Conservation (phyloP, 2,888 invertebrate species). For the Sphinx pinastri region DNA sequence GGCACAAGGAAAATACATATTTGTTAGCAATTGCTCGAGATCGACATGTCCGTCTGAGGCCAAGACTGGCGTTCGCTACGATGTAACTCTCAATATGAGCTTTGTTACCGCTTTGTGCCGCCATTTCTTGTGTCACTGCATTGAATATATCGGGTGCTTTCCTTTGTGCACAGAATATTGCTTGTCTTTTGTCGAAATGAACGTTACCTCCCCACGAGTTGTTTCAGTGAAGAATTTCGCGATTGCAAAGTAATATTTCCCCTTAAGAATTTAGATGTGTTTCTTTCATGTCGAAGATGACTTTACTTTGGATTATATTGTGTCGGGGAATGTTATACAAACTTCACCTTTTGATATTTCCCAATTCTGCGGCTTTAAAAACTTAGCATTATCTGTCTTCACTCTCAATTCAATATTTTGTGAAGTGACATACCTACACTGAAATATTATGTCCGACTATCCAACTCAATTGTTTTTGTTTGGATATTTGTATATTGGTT, state of each 20-base stretch:
- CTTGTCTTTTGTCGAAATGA: constrained; percentile 83
- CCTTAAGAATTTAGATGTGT: constrained; percentile 82
- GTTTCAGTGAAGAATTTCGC: constrained; percentile 81
- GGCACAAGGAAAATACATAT: constrained; percentile 18
- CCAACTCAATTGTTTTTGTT: too few species aligned
- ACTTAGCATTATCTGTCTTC: constrained; percentile 47
- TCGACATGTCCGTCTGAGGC: constrained; percentile 25
- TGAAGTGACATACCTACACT: too few species aligned
- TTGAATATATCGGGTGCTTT: constrained; percentile 82
- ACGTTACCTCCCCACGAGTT: constrained; percentile 81
- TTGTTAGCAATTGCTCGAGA: constrained; percentile 22
- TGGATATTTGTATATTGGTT: too few species aligned
- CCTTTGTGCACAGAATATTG: constrained; percentile 83
- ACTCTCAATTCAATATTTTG: not conserved
- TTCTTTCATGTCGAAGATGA: constrained; percentile 80
- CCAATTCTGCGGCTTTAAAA: constrained; percentile 45
- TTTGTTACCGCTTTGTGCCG: constrained; percentile 81
- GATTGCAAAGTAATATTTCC: constrained; percentile 84
- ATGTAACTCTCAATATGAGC: constrained; percentile 80
- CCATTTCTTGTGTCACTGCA: constrained; percentile 83
- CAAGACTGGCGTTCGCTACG: constrained; percentile 35
- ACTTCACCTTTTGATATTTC: constrained; percentile 64
- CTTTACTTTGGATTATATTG: constrained; percentile 79
- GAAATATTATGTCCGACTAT: not conserved
- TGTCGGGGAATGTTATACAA: constrained; percentile 65